phyloP scores from a whole-genome alignment of 2,888 invertebrate genomes.

The Agrotis ipsilon region DNA sequence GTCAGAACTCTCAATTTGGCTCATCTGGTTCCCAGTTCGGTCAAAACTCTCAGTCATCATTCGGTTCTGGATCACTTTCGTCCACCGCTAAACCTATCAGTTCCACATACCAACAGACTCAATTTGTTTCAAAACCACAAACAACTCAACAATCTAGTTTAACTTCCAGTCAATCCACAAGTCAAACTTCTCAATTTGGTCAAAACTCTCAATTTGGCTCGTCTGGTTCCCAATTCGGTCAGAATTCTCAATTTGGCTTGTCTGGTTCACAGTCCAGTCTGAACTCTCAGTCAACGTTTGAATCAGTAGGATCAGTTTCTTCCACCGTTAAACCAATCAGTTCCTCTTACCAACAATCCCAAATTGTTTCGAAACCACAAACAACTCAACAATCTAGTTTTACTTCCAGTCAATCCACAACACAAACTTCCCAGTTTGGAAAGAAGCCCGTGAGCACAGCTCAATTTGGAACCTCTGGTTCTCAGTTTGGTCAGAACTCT shows the following conservation, averaged over 20 bases:
- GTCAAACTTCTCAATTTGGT: too few species aligned
- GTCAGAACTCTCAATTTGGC: too few species aligned
- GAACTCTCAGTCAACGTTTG: conserved; percentile 15
- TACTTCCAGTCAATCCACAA: neutral
- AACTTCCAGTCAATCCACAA: too few species aligned
- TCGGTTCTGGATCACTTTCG: neutral
- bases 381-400: conserved; percentile 1
- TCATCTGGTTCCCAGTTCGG: too few species aligned
- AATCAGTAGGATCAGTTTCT: neutral
- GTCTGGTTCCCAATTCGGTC: too few species aligned
- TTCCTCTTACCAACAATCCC: too few species aligned
- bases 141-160: too few species aligned
- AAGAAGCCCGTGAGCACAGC: conserved; percentile 5
- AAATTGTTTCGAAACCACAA: too few species aligned
- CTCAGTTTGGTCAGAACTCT: neutral
- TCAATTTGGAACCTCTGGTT: conserved; percentile 10
- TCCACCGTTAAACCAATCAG: too few species aligned
- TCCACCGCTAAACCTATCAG: conserved; percentile 2
- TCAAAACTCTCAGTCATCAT: too few species aligned
- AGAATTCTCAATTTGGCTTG: neutral
- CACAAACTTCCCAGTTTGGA: conserved; percentile 1
- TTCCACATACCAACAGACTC: conserved; percentile 7
- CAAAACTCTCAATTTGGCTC: too few species aligned
- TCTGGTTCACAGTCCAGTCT: conserved; percentile 15
- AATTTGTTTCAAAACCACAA: neutral